Percentiles rank a stretch among this genome's conserved stretches.
These are phyloP conservation scores for Oncorhynchus gorbuscha DNA, from an alignment of 2,113 vertebrate species.

Conservation along the genomic window DNA sequence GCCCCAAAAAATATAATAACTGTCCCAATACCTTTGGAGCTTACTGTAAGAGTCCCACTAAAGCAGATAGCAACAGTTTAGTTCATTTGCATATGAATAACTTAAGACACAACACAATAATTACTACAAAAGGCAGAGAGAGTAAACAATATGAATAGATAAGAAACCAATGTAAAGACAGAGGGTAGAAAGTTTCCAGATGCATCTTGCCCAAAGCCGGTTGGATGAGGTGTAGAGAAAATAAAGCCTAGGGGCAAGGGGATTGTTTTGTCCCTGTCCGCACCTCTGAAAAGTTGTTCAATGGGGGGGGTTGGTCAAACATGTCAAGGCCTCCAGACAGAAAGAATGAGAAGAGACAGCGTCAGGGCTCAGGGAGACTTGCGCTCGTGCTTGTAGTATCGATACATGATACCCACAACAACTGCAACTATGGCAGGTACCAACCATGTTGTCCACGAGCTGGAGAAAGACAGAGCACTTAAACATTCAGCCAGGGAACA, in stretches of 20 bases:
- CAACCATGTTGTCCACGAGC: constrained; percentile 87
- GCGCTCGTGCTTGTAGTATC: constrained; percentile 82
- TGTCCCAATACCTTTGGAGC: no score
- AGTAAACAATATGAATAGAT: constrained; percentile 18
- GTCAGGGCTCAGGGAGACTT: constrained; percentile 73
- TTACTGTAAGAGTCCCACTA: background rate
- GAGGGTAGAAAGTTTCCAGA: constrained; percentile 36
- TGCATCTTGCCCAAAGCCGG: constrained; percentile 23
- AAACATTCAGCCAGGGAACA: background rate
- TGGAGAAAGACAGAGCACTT: constrained; percentile 34
- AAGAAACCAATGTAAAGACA: constrained; percentile 25
- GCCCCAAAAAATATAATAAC: no score
- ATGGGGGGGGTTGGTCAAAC: constrained; percentile 55
- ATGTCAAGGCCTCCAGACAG: constrained; percentile 67
- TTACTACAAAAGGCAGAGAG: constrained; percentile 23
- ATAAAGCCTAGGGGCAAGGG: constrained; percentile 20
- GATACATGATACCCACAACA: constrained; percentile 84
- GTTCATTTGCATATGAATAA: constrained; percentile 42
- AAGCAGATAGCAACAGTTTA: constrained; percentile 1
- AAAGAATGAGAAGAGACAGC: constrained; percentile 34
- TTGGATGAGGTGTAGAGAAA: constrained; percentile 18
- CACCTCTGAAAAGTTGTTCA: constrained; percentile 23
- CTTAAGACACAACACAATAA: constrained; percentile 31
- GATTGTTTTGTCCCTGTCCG: constrained; percentile 19
- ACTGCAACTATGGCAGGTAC: constrained; percentile 80